Percentiles rank a stretch among this genome's conserved stretches.
These are phyloP conservation scores for Morbakka virulenta DNA, from an alignment of 30 jellyfish, hydroid and myxozoan species.

Conservation along the genomic window DNA sequence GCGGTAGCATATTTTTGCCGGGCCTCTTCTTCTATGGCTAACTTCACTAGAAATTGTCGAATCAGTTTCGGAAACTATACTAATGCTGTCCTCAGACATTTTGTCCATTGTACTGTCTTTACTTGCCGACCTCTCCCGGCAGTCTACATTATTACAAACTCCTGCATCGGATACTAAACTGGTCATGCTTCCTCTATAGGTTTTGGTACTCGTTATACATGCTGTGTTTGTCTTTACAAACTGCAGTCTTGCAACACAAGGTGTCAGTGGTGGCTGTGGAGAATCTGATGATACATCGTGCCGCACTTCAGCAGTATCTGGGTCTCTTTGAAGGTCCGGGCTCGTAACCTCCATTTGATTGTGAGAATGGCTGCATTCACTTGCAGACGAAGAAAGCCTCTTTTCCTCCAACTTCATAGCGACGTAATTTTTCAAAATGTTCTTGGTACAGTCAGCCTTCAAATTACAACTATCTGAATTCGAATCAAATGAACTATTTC, in stretches of 20 bases:
- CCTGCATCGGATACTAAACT: conserved; percentile 57
- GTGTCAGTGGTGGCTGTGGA: conserved; percentile 6
- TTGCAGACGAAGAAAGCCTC: conserved; percentile 28
- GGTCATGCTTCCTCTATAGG: conserved; percentile 61
- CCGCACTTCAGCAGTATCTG: not conserved
- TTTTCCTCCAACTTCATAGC: conserved; percentile 53
- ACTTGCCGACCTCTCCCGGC: conserved; percentile 12
- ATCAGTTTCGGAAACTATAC: conserved; percentile 84
- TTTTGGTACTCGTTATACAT: conserved; percentile 59
- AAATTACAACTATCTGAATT: not conserved
- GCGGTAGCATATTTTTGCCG: conserved; percentile 81
- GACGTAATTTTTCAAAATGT: conserved; percentile 39
- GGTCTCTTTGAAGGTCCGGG: not conserved
- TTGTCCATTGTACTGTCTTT: conserved; percentile 36
- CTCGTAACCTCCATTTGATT: not conserved
- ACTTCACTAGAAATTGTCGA: conserved; percentile 54
- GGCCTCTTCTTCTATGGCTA: conserved; percentile 68
- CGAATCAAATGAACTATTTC: not conserved
- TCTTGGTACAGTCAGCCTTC: conserved; percentile 28
- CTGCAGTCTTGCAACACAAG: conserved; percentile 50
- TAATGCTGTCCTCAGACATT: conserved; percentile 68
- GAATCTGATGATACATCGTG: conserved; percentile 19
- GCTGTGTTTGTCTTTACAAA: conserved; percentile 61
- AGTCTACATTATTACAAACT: conserved; percentile 30
- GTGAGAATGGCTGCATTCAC: not conserved